Evolutionary conservation across 92 coral and sea anemone genomes (phyloP).

Genomic region (Muricea muricata): DNA sequence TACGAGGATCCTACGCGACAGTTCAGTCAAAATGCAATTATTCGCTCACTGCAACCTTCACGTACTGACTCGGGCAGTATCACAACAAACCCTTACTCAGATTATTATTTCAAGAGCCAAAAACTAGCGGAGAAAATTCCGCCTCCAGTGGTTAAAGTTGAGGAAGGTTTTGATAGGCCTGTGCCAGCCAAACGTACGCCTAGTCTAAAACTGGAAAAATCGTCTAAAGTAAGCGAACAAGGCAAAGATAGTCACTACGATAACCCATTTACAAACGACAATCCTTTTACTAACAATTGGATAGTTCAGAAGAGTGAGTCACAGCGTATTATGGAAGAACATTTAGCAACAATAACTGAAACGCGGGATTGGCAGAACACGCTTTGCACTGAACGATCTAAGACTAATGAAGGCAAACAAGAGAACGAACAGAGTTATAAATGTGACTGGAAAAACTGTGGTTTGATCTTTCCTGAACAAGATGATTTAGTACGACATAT

Average conservation of each 20-base stretch:
- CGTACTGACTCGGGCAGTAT: no score
- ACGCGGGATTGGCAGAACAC: not conserved
- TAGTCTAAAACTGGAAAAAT: slow-evolving; percentile 6
- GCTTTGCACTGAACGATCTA: not conserved
- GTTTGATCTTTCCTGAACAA: slow-evolving; percentile 82
- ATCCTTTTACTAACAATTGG: slow-evolving; percentile 16
- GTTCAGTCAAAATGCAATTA: slow-evolving; percentile 29
- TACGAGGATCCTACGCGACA: not conserved
- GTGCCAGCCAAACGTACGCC: slow-evolving; percentile 38
- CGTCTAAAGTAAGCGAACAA: not conserved
- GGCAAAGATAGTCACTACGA: not conserved
- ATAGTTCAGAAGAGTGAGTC: slow-evolving; percentile 32
- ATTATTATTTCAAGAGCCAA: slow-evolving; percentile 13
- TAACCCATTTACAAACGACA: slow-evolving; percentile 25
- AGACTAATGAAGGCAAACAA: not conserved
- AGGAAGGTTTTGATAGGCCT: slow-evolving; percentile 36
- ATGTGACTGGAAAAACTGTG: slow-evolving; percentile 93
- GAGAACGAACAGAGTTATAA: slow-evolving; percentile 14
- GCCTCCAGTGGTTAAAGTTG: slow-evolving; percentile 47
- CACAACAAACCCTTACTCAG: not conserved
- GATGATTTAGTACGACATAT: slow-evolving; percentile 96
- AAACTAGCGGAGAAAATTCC: slow-evolving; percentile 16
- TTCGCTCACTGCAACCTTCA: slow-evolving; percentile 12
- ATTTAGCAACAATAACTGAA: slow-evolving; percentile 21
- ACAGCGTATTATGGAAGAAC: slow-evolving; percentile 41